Conservation (phyloP, 2,113 vertebrate species). For the Gadus macrocephalus region DNA sequence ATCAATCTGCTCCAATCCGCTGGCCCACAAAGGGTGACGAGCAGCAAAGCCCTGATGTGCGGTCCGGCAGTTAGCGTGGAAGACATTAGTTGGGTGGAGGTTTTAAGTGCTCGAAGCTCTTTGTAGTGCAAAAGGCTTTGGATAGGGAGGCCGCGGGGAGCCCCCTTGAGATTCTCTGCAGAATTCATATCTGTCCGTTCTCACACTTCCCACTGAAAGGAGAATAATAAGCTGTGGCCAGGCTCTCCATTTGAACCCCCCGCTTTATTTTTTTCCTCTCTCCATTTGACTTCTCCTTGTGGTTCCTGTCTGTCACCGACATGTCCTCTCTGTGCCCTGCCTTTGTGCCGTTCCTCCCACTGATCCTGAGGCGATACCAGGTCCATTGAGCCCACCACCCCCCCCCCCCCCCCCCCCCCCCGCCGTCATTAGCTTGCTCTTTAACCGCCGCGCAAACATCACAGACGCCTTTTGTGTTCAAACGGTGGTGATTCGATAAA, state of each 20-base stretch:
- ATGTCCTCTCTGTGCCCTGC: background rate
- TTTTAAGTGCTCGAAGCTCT: no score
- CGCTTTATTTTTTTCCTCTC: background rate
- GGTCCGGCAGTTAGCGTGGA: no score
- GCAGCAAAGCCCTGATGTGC: no score
- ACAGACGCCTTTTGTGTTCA: background rate
- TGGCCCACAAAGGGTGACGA: no score
- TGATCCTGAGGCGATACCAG: background rate
- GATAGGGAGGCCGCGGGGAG: no score
- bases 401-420: no score
- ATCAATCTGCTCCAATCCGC: no score
- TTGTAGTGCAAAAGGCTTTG: no score
- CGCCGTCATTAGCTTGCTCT: slow-evolving; percentile 2
- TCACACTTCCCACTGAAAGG: background rate
- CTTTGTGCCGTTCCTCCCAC: background rate
- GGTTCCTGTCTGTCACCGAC: background rate
- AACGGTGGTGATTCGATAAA: background rate
- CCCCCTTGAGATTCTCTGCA: no score
- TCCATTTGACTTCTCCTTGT: background rate
- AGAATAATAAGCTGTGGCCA: background rate
- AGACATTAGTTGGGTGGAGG: no score
- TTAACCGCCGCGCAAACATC: background rate
- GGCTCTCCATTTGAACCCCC: slow-evolving; percentile 2
- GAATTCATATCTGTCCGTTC: background rate
- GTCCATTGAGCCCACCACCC: background rate